Conservation (phyloP, 2,888 invertebrate genomes). For the Suillia variegata region DNA sequence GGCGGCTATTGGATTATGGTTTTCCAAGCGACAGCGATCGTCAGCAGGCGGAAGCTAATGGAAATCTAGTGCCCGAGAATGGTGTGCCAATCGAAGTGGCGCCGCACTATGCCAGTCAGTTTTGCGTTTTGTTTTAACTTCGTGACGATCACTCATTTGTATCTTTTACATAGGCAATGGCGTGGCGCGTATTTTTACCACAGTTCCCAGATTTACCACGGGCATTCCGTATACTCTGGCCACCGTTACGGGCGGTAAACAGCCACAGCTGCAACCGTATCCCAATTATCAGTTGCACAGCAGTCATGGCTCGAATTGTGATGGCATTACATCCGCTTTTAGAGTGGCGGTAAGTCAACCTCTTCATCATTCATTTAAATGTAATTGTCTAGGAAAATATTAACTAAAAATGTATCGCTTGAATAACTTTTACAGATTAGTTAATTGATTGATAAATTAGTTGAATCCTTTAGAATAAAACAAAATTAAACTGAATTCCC, state of each 20-base stretch:
- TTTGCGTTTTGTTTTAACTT: not conserved
- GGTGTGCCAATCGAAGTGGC: constrained; percentile 65
- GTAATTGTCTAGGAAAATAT: not conserved
- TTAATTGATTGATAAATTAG: not conserved
- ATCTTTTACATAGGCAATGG: constrained; percentile 28
- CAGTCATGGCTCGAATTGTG: constrained; percentile 65
- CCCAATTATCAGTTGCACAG: constrained; percentile 71
- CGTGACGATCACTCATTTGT: too few species aligned
- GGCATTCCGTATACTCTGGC: constrained; percentile 77
- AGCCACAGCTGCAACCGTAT: constrained; percentile 66
- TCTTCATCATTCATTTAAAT: not conserved
- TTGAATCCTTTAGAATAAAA: not conserved
- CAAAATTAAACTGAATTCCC: too few species aligned
- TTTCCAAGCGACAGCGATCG: constrained; percentile 64
- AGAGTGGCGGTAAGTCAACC: constrained; percentile 74
- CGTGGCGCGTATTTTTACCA: constrained; percentile 67
- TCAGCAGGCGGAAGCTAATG: constrained; percentile 60
- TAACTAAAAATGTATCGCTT: too few species aligned
- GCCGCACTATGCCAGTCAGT: constrained; percentile 33
- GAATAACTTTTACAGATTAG: too few species aligned
- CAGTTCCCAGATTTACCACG: constrained; percentile 72
- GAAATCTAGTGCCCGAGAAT: constrained; percentile 65
- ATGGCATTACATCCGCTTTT: constrained; percentile 74
- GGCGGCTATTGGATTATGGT: constrained; percentile 70
- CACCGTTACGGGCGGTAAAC: constrained; percentile 62